A percentile compares a stretch with the other conserved stretches of the same genome.
phyloP scores from a whole-genome alignment of 2,797 vertebrate genomes.

The Diceros bicornis region DNA sequence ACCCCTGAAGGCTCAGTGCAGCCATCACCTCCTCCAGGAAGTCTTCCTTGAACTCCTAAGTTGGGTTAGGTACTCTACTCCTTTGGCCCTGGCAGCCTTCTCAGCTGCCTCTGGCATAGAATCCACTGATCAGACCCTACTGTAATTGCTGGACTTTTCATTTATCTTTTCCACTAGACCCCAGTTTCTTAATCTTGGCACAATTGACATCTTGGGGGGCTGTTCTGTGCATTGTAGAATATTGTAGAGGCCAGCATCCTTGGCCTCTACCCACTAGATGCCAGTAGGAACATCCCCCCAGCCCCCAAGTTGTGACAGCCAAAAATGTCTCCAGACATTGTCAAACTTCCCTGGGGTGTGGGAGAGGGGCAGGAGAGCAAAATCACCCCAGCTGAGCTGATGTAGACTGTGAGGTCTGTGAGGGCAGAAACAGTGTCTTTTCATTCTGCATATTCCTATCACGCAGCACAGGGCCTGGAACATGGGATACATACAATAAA shows the following conservation, averaged over 20 bases:
- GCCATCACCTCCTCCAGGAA: neutral
- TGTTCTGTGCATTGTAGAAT: neutral
- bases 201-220: neutral
- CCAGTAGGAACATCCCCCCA: neutral
- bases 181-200: neutral
- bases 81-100: neutral
- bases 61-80: neutral
- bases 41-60: neutral
- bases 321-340: neutral
- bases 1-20: neutral
- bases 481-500: accelerated
- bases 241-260: neutral
- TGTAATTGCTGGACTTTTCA: neutral
- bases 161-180: neutral
- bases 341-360: too few relatives aligned
- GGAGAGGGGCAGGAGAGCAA: neutral
- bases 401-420: accelerated
- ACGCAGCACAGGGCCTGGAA: neutral
- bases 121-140: neutral
- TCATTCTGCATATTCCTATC: neutral
- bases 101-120: neutral
- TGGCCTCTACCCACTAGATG: neutral
- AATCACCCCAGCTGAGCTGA: neutral
- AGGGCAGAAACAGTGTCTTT: neutral
- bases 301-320: neutral